phyloP scores from a whole-genome alignment of 1,140 invertebrate species.

The Coptotermes formosanus region DNA sequence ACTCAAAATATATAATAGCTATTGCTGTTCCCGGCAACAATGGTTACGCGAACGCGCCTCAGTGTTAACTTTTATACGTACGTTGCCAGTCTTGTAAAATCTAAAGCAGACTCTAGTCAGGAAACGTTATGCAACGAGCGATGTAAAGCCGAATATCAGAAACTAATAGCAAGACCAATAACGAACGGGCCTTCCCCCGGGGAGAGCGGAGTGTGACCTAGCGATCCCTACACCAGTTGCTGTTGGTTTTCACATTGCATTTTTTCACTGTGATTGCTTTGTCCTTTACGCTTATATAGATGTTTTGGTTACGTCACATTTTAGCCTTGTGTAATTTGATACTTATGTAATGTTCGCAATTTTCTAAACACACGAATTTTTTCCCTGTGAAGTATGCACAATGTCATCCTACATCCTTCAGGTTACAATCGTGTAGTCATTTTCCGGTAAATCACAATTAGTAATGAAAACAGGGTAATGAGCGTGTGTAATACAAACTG shows the following conservation, averaged over 20 bases:
- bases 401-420: neutral
- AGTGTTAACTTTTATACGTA: too few relatives aligned
- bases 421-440: too few relatives aligned
- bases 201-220: neutral
- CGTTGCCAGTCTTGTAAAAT: too few relatives aligned
- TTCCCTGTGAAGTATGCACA: neutral
- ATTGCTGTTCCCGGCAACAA: too few relatives aligned
- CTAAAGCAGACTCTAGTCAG: neutral
- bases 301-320: neutral
- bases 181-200: neutral
- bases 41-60: too few relatives aligned
- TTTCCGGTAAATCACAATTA: too few relatives aligned
- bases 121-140: neutral
- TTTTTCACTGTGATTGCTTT: constrained; percentile 14
- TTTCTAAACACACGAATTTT: neutral
- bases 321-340: neutral
- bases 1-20: too few relatives aligned
- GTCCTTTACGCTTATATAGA: neutral
- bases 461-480: too few relatives aligned
- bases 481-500: too few relatives aligned
- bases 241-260: neutral
- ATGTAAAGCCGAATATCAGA: neutral
- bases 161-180: neutral
- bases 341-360: neutral
- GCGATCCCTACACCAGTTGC: neutral